Percentiles rank a stretch among this genome's conserved stretches.
Conservation (phyloP, 2,113 vertebrate species). For the Notiomystis cincta region DNA sequence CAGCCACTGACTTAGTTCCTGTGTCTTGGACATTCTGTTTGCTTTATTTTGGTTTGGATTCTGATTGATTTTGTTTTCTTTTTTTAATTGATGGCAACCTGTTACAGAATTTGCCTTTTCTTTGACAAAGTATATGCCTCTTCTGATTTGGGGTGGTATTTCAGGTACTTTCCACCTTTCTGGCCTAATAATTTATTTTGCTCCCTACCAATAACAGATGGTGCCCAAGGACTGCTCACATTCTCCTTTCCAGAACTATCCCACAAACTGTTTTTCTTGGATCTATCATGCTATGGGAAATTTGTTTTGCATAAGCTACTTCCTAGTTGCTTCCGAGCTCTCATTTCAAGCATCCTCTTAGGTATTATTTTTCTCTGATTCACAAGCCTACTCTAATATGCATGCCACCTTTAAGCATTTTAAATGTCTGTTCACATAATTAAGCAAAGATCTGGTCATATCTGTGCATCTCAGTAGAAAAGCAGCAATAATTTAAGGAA, state of each 20-base stretch:
- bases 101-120: neutral
- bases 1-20: neutral
- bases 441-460: neutral
- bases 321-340: neutral
- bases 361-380: neutral
- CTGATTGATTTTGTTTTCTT: neutral
- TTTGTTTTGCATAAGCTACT: neutral
- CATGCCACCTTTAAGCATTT: neutral
- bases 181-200: neutral
- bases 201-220: neutral
- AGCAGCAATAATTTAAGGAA: neutral
- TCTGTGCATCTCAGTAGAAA: neutral
- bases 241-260: neutral
- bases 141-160: neutral
- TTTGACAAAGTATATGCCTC: neutral
- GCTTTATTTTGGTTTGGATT: neutral
- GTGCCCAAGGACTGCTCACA: neutral
- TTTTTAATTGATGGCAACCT: neutral
- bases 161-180: neutral
- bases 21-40: neutral
- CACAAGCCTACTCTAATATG: neutral
- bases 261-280: neutral
- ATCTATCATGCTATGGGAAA: neutral
- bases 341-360: neutral
- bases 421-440: neutral